Evolutionary conservation across 2,113 vertebrate species (phyloP), one percentile per base, ranked within the genome.

Genomic region (Varanus salvator): DNA sequence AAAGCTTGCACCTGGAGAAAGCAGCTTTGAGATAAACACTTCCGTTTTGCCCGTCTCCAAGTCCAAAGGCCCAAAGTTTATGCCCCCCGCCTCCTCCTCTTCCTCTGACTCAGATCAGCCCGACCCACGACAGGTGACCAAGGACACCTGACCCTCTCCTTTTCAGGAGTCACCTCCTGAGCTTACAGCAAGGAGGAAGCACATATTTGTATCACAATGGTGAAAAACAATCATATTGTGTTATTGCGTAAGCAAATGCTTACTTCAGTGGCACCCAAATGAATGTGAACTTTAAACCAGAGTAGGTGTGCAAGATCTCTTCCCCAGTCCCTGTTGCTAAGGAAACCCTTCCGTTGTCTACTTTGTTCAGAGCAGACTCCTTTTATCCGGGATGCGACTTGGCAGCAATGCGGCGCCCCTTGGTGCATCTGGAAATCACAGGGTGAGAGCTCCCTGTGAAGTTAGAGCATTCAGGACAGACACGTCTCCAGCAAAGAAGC

Each of bases 301-400:
- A 95, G 95, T 96, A 94, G 96, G 95, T 95, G 94, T 95, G 90
- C 64, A 91, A 91, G 94, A 95, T 95, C 95, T 95, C 93, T 94
- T 95, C 95, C 94, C 92, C 92, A 94, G 93, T 95, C 95, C 92
- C 93, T 93, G 96, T 96, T 96, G 94, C 96, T 94, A 96, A 80
- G 84, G 96, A 94, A 95, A 96, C 96, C 31, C 90, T 88, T 95
- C 93, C 93, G 96, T 96, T 96, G 93, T 95, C 95, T 95, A 93
- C 91, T 95, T 91, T 94, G 94, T 95, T 96, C 93, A n/a, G 93
- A 95, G 95, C 4, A 50, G 90, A 92, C 86, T 96, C 92, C 92
- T 93, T 95, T 95, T 95, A 96, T 95, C 94, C 95, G 90, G n/a
- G 80, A 89, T 80, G 29, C 81, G n/a, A 74, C 80, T 80, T 93